phyloP scores from a whole-genome alignment of 1,140 invertebrate genomes.

The Calliopsis andreniformis region DNA sequence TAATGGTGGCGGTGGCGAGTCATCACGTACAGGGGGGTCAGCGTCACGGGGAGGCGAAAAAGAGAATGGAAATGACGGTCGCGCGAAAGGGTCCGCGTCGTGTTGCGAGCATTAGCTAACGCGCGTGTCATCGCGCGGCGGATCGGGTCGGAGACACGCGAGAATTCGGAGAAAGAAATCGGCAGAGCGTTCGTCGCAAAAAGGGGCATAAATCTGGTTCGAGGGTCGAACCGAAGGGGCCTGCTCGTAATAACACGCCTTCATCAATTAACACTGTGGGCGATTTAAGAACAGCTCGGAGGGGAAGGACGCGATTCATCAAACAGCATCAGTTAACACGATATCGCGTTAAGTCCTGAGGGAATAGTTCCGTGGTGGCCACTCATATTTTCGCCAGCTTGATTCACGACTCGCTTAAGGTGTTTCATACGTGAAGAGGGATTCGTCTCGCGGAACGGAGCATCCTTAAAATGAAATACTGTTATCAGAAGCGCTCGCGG shows the following conservation, averaged over 20 bases:
- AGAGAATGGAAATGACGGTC: slow-evolving; percentile 52
- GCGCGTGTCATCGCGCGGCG: slow-evolving; percentile 65
- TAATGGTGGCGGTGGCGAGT: slow-evolving; percentile 75
- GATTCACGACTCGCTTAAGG: slow-evolving; percentile 42
- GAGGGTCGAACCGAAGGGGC: not conserved
- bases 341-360: slow-evolving; percentile 12
- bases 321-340: slow-evolving; percentile 30
- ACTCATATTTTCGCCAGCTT: slow-evolving; percentile 42
- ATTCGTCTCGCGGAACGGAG: slow-evolving; percentile 8
- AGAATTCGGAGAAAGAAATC: slow-evolving; percentile 38
- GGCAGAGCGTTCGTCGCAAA: not conserved
- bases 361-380: slow-evolving; percentile 26
- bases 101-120: slow-evolving; percentile 67
- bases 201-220: not conserved
- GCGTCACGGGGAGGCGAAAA: slow-evolving; percentile 30
- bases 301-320: slow-evolving; percentile 23
- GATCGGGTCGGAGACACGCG: slow-evolving; percentile 30
- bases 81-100: slow-evolving; percentile 51
- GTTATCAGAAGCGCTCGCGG: slow-evolving; percentile 11
- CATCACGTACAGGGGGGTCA: slow-evolving; percentile 71
- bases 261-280: slow-evolving; percentile 3
- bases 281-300: not conserved
- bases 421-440: slow-evolving; percentile 42
- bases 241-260: not conserved
- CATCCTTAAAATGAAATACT: slow-evolving; percentile 34